Percentiles rank a stretch among this genome's conserved stretches.
Conservation (phyloP, 2,113 vertebrate species). For the Aythya baeri region DNA sequence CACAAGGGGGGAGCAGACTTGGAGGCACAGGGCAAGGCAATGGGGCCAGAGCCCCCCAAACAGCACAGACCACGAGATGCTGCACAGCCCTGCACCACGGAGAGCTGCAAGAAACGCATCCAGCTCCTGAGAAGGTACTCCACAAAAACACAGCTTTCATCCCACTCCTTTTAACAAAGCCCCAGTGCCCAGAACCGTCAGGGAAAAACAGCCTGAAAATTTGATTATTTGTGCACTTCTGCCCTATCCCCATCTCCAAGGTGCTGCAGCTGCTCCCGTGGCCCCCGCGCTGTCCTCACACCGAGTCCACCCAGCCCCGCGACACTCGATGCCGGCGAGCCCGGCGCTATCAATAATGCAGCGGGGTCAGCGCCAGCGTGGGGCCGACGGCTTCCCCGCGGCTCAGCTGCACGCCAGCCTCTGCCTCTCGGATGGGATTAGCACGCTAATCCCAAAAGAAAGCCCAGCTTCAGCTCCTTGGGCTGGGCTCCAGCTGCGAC, state of each 20-base stretch:
- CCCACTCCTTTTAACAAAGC: neutral
- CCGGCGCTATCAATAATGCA: slow-evolving; percentile 42
- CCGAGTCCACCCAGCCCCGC: fast-evolving
- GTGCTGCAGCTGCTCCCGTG: neutral
- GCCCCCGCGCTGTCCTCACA: neutral
- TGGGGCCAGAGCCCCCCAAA: neutral
- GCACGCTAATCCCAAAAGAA: fast-evolving
- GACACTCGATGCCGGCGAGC: slow-evolving; percentile 13
- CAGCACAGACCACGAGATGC: neutral
- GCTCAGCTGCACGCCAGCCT: neutral
- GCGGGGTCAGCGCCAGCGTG: neutral
- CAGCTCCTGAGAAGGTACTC: neutral
- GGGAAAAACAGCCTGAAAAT: neutral
- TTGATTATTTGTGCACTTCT: neutral
- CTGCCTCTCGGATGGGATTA: neutral
- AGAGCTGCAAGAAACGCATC: neutral
- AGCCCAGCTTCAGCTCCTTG: fast-evolving
- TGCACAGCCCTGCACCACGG: neutral
- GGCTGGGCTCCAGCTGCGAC: neutral
- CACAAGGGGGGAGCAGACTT: neutral
- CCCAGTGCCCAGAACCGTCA: neutral
- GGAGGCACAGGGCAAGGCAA: neutral
- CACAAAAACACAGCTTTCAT: neutral
- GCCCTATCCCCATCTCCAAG: neutral
- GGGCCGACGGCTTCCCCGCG: neutral